Percentiles rank a stretch among this genome's conserved stretches.
These are phyloP conservation scores for Sphyrna mokarran DNA, from an alignment of 2,113 vertebrate genomes.

Conservation along the genomic window DNA sequence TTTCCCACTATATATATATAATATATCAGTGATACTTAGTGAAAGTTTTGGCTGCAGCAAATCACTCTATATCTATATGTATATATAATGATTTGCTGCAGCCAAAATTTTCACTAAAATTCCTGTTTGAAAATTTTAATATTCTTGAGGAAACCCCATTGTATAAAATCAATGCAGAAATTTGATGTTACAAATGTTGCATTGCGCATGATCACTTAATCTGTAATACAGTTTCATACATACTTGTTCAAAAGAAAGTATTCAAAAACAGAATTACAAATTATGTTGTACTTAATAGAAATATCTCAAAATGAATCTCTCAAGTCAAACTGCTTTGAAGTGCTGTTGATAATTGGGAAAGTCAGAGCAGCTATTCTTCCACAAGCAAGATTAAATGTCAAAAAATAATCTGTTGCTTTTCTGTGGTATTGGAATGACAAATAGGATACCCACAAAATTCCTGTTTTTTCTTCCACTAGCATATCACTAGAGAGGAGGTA, in stretches of 20 bases:
- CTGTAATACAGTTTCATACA: not conserved
- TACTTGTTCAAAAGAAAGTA: not conserved
- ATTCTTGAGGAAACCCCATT: not conserved
- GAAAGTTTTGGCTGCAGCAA: too few relatives aligned
- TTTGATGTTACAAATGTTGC: not conserved
- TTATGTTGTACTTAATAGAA: not conserved
- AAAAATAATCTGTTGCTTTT: not conserved
- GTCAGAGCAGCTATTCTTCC: not conserved
- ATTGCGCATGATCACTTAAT: not conserved
- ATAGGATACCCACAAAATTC: not conserved
- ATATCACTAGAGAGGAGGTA: too few relatives aligned
- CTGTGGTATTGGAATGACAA: not conserved
- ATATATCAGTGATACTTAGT: too few relatives aligned
- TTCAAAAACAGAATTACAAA: not conserved
- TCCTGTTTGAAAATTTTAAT: not conserved
- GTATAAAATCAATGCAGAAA: not conserved
- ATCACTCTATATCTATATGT: too few relatives aligned
- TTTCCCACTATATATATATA: too few relatives aligned
- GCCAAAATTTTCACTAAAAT: not conserved
- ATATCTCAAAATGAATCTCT: not conserved
- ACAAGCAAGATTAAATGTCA: not conserved
- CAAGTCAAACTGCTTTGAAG: not conserved
- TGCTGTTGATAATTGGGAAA: not conserved
- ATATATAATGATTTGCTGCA: not conserved
- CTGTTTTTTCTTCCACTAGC: not conserved